Evolutionary conservation across 2,888 invertebrate genomes (phyloP).

Genomic region (Germaria angustata): DNA sequence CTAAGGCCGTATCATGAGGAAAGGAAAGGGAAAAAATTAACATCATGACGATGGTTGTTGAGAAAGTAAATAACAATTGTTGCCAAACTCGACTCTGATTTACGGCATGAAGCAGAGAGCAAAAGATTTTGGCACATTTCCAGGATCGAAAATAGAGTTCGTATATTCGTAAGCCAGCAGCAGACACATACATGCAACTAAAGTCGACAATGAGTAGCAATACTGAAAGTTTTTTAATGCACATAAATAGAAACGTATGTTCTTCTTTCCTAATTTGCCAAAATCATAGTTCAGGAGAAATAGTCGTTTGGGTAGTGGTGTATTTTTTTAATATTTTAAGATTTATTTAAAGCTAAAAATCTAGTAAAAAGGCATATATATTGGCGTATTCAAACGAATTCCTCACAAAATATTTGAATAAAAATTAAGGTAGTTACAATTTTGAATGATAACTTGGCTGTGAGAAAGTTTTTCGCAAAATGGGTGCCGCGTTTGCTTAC

Average conservation of each 20-base stretch:
- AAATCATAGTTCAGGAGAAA: neutral
- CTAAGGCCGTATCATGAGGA: neutral
- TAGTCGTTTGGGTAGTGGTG: no score
- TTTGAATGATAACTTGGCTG: no score
- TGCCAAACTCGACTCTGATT: slow-evolving; percentile 36
- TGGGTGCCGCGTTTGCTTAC: no score
- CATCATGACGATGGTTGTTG: slow-evolving; percentile 32
- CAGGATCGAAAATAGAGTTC: slow-evolving; percentile 13
- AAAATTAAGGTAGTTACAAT: no score
- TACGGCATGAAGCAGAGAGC: no score
- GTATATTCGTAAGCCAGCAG: slow-evolving; percentile 6
- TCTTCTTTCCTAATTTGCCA: neutral
- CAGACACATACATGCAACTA: neutral
- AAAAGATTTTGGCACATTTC: slow-evolving; percentile 39
- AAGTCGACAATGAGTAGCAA: slow-evolving; percentile 15
- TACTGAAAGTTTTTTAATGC: slow-evolving; percentile 12
- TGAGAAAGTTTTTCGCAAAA: no score
- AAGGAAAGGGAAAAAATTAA: neutral
- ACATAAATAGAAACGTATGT: no score
- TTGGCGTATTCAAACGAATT: no score
- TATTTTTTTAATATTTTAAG: no score
- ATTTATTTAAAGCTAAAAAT: no score
- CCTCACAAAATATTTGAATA: no score
- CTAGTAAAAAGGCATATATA: no score
- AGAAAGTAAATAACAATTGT: slow-evolving; percentile 33